Percentiles rank a stretch among this genome's conserved stretches.
Evolutionary conservation across 2,113 vertebrate species (phyloP).

Genomic region (Nycticebus coucang): DNA sequence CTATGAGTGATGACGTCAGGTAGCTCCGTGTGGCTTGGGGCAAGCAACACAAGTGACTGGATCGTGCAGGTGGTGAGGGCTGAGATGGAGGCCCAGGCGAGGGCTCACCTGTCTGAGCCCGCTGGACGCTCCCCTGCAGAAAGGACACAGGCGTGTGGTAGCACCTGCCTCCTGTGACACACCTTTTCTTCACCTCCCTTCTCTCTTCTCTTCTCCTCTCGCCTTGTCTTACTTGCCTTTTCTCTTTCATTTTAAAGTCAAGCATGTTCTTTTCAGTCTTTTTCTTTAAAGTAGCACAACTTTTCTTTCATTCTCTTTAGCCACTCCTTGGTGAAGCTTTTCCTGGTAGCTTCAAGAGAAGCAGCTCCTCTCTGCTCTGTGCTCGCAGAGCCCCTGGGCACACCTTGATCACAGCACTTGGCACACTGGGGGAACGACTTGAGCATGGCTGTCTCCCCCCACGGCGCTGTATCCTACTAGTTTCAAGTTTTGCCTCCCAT

Average conservation of each 20-base stretch:
- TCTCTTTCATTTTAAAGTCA: not conserved
- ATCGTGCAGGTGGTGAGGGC: not conserved
- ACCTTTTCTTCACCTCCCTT: not conserved
- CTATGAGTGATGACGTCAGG: not conserved
- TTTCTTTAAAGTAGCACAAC: not conserved
- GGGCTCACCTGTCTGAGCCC: not conserved
- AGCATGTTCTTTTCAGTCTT: not conserved
- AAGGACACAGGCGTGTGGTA: not conserved
- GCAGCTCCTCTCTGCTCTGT: rapidly evolving
- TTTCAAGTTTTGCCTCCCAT: not conserved
- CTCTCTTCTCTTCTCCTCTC: not conserved
- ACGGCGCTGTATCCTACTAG: not conserved
- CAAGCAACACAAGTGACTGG: not conserved
- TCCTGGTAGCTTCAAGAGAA: not conserved
- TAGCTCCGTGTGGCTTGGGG: not conserved
- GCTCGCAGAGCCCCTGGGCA: not conserved
- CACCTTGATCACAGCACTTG: rapidly evolving
- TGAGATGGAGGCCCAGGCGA: not conserved
- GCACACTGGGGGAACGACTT: not conserved
- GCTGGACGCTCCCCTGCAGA: too few relatives aligned
- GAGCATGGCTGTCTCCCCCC: not conserved
- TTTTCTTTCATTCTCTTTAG: not conserved
- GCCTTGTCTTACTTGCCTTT: not conserved
- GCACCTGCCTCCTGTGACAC: rapidly evolving
- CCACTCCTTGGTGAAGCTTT: not conserved